Evolutionary conservation across 2,113 vertebrate genomes (phyloP).

Genomic region (Beaufortia kweichowensis): DNA sequence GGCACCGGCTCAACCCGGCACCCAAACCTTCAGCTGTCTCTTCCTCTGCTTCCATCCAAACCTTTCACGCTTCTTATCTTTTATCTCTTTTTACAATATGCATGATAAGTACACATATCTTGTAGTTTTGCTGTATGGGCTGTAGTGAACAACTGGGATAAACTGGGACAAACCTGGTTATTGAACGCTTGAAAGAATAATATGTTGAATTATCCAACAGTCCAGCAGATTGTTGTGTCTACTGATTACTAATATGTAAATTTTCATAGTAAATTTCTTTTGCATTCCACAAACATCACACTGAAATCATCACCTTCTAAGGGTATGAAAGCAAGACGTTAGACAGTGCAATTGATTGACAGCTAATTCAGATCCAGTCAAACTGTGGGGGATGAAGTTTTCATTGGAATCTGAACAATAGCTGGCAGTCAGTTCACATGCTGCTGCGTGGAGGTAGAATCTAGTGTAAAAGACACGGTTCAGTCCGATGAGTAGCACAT

Average conservation of each 20-base stretch:
- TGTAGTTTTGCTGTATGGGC: too few species aligned
- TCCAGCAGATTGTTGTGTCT: neutral
- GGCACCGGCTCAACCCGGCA: conserved; percentile 37
- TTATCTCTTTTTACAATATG: conserved; percentile 8
- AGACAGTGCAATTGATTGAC: conserved; percentile 20
- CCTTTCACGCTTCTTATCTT: neutral
- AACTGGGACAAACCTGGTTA: too few species aligned
- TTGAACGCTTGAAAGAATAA: too few species aligned
- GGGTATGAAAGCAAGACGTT: neutral
- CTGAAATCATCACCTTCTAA: neutral
- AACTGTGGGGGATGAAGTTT: conserved; percentile 34
- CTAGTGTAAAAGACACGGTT: neutral
- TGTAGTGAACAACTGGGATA: too few species aligned
- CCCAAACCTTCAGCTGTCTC: conserved; percentile 40
- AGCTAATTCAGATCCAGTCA: conserved; percentile 26
- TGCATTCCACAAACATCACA: conserved; percentile 16
- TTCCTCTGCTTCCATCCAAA: conserved; percentile 28
- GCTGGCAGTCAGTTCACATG: conserved; percentile 12
- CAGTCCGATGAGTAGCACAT: conserved; percentile 4
- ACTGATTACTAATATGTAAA: neutral
- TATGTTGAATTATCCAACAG: too few species aligned
- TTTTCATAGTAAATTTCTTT: neutral
- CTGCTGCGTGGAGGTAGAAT: conserved; percentile 15
- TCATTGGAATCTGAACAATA: conserved; percentile 41
- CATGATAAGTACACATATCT: neutral